Evolutionary conservation across 2,888 invertebrate species (phyloP), one percentile per base, ranked within the genome.

Genomic region (Aplocera efformata): DNA sequence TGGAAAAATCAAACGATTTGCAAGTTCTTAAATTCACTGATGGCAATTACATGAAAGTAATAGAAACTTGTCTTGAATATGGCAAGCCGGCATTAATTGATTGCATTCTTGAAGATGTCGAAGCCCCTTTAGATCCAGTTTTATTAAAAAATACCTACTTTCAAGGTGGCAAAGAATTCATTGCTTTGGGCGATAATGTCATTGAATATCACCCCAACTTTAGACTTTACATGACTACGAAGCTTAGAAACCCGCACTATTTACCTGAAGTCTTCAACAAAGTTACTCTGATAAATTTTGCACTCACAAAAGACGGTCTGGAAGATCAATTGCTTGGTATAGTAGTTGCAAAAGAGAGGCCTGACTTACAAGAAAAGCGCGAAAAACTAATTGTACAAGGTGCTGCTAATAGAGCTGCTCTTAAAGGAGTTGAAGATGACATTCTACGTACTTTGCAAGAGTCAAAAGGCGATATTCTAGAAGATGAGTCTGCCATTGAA

Each of bases 401-500:
- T 56, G 96, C 96, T 5, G 91, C 92, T 32, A 97, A 98, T 72
- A 92, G 92, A 67, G 91, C 93, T 40, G 93, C 94, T 1, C 77
- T 98, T 24, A 94, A 95, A 65, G 92, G 94, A 72, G 94, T 96
- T 11, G 97, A 98, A 81, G 95, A 97, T 68, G 94, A 94, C 78
- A 97, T 98, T 58, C 84, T 98, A 31, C 91, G 92, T 61, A 97
- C 96, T 0, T 80, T 98, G 36, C 93, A 95, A 27, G 91, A 94
- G 63, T 90, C 93, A 1, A 94, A 96, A 71, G 96, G 96, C 1
- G 96, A 96, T 70, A 96, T 98, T 67, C 88, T 98, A 47, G 97
- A 97, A 81, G 96, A 98, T 72, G 97, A 97, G 81, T 90, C 90
- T 2, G 97, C 97, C 1, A 96, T 98, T 55, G 91, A 94, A 72